Base-by-base conservation (phyloP, 2,113 vertebrate species). In the Delphinus delphis region DNA sequence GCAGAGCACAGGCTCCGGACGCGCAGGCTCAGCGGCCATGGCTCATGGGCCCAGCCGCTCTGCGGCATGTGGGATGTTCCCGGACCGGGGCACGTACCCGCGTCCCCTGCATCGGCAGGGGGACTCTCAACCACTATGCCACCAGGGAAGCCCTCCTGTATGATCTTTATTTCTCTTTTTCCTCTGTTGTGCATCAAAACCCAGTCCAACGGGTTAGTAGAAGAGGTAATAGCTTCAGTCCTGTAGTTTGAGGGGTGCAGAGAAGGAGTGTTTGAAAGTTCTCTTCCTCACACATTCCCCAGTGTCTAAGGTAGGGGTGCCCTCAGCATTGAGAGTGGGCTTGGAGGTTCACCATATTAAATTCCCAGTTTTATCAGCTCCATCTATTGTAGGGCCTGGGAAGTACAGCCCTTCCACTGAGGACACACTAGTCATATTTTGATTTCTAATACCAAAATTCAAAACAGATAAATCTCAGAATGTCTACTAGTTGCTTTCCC, bases 371-470 rank as follows among this genome's bases (percentile, higher is more conserved):
- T 89, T 65, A 77, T 44, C 3, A 67, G 13, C 6, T 18, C 50
- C n/a, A 55, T 55, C 17, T 70, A 15, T 44, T 20, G 55, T 28
- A 85, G 10, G 8, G 12, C 18, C 53, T 31, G 13, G 76, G 21
- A 26, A 70, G 58, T 70, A 55, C 21, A 85, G 44, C 26, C 25
- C 11, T 71, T 80, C 1, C 28, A 7, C 38, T 31, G 33, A 87
- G 33, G 53, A 58, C 8, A 26, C 1, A 4, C 28, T 38, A 41
- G 41, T 50, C 20, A 50, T 8, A n/a, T 80, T 70, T 96, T 70
- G 44, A 90, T 50, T 88, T 93, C 33, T 74, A 58, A 33, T 26
- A 41, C 3, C 58, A 10, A 88, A 74, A 81, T 93, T 95, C 65
- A 74, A 80, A 95, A 70, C 17, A 41, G 76, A 63, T 71, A 36